phyloP scores from a whole-genome alignment of 1,140 invertebrate species.

The Macrosteles quadrilineatus region DNA sequence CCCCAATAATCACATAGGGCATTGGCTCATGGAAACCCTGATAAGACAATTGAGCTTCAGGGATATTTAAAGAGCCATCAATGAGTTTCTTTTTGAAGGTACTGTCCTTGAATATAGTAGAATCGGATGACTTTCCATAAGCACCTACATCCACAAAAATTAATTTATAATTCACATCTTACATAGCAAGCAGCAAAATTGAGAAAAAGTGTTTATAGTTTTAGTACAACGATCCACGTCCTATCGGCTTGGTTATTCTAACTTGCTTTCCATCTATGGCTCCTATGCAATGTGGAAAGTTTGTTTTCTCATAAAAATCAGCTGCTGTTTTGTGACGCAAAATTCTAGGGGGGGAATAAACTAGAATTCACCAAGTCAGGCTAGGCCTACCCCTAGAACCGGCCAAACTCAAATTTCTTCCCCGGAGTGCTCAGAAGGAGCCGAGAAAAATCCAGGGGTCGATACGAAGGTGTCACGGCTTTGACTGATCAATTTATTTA shows the following conservation, averaged over 20 bases:
- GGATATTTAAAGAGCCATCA: conserved; percentile 41
- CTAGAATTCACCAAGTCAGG: too few relatives aligned
- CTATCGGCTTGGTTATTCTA: conserved; percentile 16
- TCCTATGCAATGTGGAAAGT: conserved; percentile 53
- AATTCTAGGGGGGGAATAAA: too few relatives aligned
- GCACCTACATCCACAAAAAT: conserved; percentile 32
- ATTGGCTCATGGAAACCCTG: conserved; percentile 39
- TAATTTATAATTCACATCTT: conserved; percentile 31
- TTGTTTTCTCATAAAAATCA: conserved; percentile 30
- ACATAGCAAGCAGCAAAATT: conserved; percentile 37
- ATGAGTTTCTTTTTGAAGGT: conserved; percentile 40
- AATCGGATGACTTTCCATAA: conserved; percentile 37
- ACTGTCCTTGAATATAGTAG: conserved; percentile 46
- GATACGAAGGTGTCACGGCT: too few relatives aligned
- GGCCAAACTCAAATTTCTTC: too few relatives aligned
- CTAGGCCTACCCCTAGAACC: too few relatives aligned
- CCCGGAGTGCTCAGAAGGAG: too few relatives aligned
- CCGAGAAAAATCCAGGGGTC: too few relatives aligned
- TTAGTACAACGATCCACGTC: conserved; percentile 32
- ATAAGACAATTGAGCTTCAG: conserved; percentile 38
- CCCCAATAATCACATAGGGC: conserved; percentile 48
- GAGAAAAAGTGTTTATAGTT: conserved; percentile 38
- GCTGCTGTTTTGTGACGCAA: background rate
- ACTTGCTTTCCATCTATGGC: conserved; percentile 52
- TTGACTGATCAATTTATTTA: too few relatives aligned